Conservation (phyloP, 2,888 invertebrate genomes). For the Stictocephala bisonia region DNA sequence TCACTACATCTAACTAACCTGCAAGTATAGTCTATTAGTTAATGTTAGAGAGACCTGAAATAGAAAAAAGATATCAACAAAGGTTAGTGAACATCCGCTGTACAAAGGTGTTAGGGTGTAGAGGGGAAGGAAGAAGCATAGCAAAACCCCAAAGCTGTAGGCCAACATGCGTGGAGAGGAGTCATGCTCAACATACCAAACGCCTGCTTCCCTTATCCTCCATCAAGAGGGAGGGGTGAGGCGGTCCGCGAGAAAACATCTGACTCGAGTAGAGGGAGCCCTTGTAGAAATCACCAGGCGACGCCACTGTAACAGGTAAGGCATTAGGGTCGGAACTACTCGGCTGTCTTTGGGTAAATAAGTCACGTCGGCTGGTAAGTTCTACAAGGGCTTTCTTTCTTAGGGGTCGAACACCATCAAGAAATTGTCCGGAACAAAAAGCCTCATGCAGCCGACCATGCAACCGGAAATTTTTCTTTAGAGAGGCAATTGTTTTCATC, state of each 20-base stretch:
- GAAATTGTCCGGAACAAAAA: too few species aligned
- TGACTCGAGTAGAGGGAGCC: constrained; percentile 78
- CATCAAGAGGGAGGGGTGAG: constrained; percentile 34
- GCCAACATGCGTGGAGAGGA: too few species aligned
- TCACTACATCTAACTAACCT: too few species aligned
- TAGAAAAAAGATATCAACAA: too few species aligned
- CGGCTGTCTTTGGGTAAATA: neutral
- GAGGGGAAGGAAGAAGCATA: too few species aligned
- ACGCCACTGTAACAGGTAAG: constrained; percentile 57
- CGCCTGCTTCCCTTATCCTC: constrained; percentile 50
- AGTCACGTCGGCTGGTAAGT: constrained; percentile 40
- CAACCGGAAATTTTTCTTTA: constrained; percentile 2
- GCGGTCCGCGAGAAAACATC: constrained; percentile 69
- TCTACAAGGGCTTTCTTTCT: constrained; percentile 49
- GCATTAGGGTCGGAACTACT: neutral
- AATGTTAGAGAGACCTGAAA: too few species aligned
- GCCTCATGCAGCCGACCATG: neutral
- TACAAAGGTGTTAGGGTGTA: too few species aligned
- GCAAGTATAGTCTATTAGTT: too few species aligned
- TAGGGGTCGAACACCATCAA: neutral
- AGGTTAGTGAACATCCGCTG: too few species aligned
- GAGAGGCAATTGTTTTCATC: too few species aligned
- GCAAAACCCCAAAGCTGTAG: too few species aligned
- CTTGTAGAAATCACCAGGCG: constrained; percentile 86
- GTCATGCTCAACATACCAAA: constrained; percentile 49